Evolutionary conservation across 2,888 invertebrate genomes (phyloP), one percentile per base, ranked within the genome.

Genomic region (Drosophila robusta): DNA sequence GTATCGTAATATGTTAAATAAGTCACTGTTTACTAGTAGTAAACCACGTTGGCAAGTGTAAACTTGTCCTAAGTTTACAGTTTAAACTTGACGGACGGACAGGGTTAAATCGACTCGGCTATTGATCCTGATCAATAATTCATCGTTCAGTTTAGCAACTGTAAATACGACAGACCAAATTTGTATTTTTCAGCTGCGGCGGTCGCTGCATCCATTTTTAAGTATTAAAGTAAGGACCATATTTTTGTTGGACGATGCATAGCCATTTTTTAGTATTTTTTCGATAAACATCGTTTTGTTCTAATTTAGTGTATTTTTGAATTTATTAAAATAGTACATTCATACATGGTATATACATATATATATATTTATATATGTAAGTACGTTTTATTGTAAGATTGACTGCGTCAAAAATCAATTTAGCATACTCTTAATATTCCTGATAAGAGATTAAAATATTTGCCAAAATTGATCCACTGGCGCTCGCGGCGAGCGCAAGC

Each of bases 381-480:
- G 22, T 44, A 16, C 14, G 16, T 26, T 42, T 42, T 44, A 22
- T 14, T n/a, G 14, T 24, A 34, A 39, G 32, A 36, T 18, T 66
- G 44, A 60, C 12, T 58, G 61, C 32, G 55, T 61, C 55, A 57
- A 76, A 52, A 57, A 39, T 54, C 46, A 32, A 63, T 18, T 36
- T 49, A 39, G 36, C 39, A 54, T 52, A 44, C 26, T 38, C 55
- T 11, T 39, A 58, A 41, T 49, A 62, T 70, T 70, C 26, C 42
- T 18, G 11, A 42, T 50, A 39, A 60, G 58, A 46, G 57, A 55
- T 32, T 22, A n/a, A 46, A 47, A 65, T 22, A 80, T 46, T 64
- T 67, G 68, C 65, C 90, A 90, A 89, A 89, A 90, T 90, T 89
- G 89, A 89, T 89, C 74, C 89, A 41, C 29, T 76, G 82, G 70